Evolutionary conservation across 2,113 vertebrate species (phyloP), one percentile per base, ranked within the genome.

Genomic region (Gobiocypris rarus): DNA sequence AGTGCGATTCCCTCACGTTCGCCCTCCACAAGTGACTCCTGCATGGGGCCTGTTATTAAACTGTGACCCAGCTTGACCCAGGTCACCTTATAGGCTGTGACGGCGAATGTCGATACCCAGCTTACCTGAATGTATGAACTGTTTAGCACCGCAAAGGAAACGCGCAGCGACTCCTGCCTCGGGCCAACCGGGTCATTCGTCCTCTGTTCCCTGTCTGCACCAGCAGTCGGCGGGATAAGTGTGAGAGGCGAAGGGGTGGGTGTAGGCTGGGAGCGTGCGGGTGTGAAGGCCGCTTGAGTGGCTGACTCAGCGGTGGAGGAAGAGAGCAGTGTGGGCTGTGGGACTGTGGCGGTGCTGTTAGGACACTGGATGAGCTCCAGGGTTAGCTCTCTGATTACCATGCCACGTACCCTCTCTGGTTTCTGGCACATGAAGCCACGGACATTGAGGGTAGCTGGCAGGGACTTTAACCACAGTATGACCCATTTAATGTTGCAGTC

Each of bases 391-490:
- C 96, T 93, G 89, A 98, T 96, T 43, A 96, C 96, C 97, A 97
- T 97, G 7, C 96, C 97, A 56, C 96, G 92, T 83, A 97, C 95
- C 45, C 94, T 95, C 67, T 97, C 97, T 0, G 97, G 97, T 82
- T 95, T 96, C 85, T 97, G 96, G 92, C 97, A 98, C 96, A 98
- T 97, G 90, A 98, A 97, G 71, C 96, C 97, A 1, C 96, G 94
- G 38, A 97, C 96, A 1, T 98, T 98, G 84, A 98, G 94, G 9
- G 96, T 95, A 17, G 95, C 28, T 0, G 96, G 96, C 90, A 97
- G 95, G 28, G 94, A 93, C 83, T 95, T 97, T 75, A 98, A 95
- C 97, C 97, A 98, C 76, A 96, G 94, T 0, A 95, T 96, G 89
- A 98, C 96, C 97, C 97, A 98, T 54, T 95, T 95, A 82, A 98